A percentile compares a stretch with the other conserved stretches of the same genome.
phyloP scores from a whole-genome alignment of 2,113 vertebrate genomes.

The Acrocephalus kingi region DNA sequence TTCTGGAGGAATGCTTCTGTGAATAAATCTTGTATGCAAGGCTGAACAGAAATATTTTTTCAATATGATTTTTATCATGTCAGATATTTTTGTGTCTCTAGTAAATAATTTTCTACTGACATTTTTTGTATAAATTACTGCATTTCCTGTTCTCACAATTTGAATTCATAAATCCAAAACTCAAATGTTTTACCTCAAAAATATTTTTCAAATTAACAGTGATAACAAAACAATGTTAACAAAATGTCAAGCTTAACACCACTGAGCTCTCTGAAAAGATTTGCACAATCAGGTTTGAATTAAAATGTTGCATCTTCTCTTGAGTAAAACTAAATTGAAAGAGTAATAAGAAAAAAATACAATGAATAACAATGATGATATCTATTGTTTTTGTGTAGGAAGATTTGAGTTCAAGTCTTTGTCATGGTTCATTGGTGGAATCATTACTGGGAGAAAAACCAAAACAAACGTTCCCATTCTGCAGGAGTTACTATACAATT shows the following conservation, averaged over 20 bases:
- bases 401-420: neutral
- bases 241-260: neutral
- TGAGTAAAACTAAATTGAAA: neutral
- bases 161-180: neutral
- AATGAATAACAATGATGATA: neutral
- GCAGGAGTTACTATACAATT: neutral
- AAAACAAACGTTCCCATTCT: neutral
- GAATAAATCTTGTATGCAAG: neutral
- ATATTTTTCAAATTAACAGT: neutral
- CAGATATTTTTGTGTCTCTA: neutral
- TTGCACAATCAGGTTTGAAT: neutral
- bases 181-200: neutral
- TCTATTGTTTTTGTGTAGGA: neutral
- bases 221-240: neutral
- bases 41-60: neutral
- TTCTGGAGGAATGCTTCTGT: neutral
- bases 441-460: neutral
- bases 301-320: neutral
- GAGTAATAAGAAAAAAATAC: neutral
- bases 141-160: neutral
- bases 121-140: neutral
- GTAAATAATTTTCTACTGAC: neutral
- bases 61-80: neutral
- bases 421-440: neutral
- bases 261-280: neutral